Percentiles rank a stretch among this genome's conserved stretches.
These are phyloP conservation scores for Notiomystis cincta DNA, from an alignment of 2,113 vertebrate species.

Conservation along the genomic window DNA sequence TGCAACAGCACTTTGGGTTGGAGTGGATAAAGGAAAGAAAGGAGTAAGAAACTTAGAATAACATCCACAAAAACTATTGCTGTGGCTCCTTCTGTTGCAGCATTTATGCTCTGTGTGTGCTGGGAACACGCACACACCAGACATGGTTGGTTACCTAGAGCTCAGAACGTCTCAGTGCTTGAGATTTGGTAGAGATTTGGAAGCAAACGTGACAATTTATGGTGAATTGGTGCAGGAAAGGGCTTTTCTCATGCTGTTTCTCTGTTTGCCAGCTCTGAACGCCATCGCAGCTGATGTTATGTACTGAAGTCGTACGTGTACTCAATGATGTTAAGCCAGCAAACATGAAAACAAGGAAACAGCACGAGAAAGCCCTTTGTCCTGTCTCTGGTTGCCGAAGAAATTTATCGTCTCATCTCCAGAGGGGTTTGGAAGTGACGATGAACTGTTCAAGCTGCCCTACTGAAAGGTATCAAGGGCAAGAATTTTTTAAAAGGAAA, in stretches of 20 bases:
- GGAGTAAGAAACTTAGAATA: background rate
- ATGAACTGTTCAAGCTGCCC: constrained; percentile 67
- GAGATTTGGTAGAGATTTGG: background rate
- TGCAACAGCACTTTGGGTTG: background rate
- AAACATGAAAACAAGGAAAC: constrained; percentile 70
- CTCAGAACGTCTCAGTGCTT: background rate
- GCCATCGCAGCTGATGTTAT: constrained; percentile 66
- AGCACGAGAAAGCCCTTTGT: constrained; percentile 75
- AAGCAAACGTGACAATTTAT: background rate
- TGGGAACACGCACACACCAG: background rate
- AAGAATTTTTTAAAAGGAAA: constrained; percentile 52
- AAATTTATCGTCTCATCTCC: constrained; percentile 64
- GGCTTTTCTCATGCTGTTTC: constrained; percentile 71
- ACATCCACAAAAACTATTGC: background rate
- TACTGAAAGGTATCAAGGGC: constrained; percentile 70
- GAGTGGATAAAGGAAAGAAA: background rate
- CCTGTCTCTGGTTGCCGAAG: constrained; percentile 62
- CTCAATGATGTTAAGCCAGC: constrained; percentile 70
- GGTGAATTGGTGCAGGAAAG: constrained; percentile 48
- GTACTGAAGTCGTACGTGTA: constrained; percentile 65
- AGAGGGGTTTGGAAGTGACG: constrained; percentile 71
- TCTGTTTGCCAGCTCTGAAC: constrained; percentile 74
- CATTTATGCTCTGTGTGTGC: background rate
- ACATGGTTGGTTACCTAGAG: background rate
- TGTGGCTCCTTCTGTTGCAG: background rate